Base-by-base conservation (phyloP, 2,888 invertebrate genomes). In the Scaeva pyrastri region DNA sequence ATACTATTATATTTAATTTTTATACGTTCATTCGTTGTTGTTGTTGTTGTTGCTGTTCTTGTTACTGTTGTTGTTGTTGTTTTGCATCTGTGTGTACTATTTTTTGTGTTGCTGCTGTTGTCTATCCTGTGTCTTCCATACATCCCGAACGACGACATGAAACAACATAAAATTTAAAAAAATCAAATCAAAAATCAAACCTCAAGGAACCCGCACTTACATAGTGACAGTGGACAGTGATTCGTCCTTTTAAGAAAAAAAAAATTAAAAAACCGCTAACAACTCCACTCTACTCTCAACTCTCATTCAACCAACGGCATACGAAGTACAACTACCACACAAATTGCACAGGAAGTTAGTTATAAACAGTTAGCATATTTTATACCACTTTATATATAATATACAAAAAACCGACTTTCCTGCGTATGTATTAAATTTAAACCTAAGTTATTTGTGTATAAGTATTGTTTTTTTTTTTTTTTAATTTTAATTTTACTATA, bases 341-440 rank as follows among this genome's bases (percentile, higher is more conserved):
- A 72, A 66, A 60, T 21, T 52, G 31, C 23, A 72, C 75, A 80
- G 76, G 85, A 80, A 85, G 76, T 76, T 71, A 85, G 76, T 76
- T 71, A 64, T 55, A 79, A 76, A 58, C 60, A 62, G 62, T 68
- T 66, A 50, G 66, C 64, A 48, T 60, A 68, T 50, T 84, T 60
- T 55, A 70, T 55, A 26, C 11, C 19, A 36, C 36, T n/a, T 21
- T 31, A 6, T 31, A 6, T 31, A 62, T 31, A n/a, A 68, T 72
- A 73, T 48, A 70, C 39, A 41, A 31, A 64, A 48, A 50, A 66
- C 1, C 52, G 36, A 39, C 21, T 48, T 72, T 48, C 55, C 48
- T 50, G 68, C 55, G 78, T 83, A 83, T 74, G 78, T 83, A 78
- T 78, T 70, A 41, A 66, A 71, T 50, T 23, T 68, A 23, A 68